Base-by-base conservation (phyloP, 2,113 vertebrate species). In the Rhea pennata region DNA sequence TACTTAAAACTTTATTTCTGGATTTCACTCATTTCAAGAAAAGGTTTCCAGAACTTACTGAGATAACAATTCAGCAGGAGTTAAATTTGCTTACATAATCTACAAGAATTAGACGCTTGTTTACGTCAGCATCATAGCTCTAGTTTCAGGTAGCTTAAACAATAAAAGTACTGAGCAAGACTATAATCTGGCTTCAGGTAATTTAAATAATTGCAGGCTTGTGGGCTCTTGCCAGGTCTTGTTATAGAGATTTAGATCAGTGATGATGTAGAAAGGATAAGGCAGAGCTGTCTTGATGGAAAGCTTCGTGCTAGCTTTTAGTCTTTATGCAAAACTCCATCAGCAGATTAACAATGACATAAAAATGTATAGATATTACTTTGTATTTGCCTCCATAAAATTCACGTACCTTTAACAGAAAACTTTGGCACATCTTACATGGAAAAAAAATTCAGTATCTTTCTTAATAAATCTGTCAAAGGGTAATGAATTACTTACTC, bases 191-290 rank as follows among this genome's bases (percentile, higher is more conserved):
- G 27, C 22, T 93, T 88, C n/a, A 73, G 51, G 53, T 87, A 69
- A 78, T 95, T 97, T 84, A 94, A 94, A 82, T 95, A 95, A 96
- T 92, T 96, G 88, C 71, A 95, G 84, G 51, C 72, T 95, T 95
- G 93, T 59, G 62, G n/a, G 90, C 62, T 72, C 72, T 95, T 96
- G 96, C 81, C 88, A 94, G 84, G 84, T 89, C 90, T 95, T n/a
- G 48, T 83, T 87, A 69, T 36, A 93, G 73, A 61, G 36, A 27
- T 65, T 76, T 70, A 92, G 46, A 87, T 90, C 67, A 69, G 26
- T 21, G 59, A 85, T 92, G 73, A 92, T 77, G 64, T 39, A 82
- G 81, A 76, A 85, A 80, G 89, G 48, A 6, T 83, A 86, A 89
- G 84, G 85, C 81, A 85, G 76, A 88, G 51, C 67, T 87, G 65